Conservation (phyloP, 2,113 vertebrate genomes). For the Tenrec ecaudatus region DNA sequence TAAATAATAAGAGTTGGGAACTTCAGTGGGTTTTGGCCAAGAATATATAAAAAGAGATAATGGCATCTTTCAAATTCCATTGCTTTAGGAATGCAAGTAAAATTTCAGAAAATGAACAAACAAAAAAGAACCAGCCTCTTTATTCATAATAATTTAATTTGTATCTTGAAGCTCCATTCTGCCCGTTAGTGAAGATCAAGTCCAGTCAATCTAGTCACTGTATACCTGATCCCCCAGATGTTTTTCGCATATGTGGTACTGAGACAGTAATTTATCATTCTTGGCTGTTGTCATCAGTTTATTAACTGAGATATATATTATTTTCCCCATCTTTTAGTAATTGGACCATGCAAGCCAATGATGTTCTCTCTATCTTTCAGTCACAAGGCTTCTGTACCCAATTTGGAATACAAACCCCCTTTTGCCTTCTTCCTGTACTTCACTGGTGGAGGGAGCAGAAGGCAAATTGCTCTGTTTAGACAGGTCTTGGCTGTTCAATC, state of each 20-base stretch:
- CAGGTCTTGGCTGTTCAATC: neutral
- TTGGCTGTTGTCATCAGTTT: neutral
- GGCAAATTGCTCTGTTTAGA: neutral
- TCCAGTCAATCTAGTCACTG: neutral
- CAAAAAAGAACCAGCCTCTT: neutral
- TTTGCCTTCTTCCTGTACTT: neutral
- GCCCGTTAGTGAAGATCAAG: neutral
- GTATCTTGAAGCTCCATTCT: neutral
- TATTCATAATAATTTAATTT: slow-evolving; percentile 8
- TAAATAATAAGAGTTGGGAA: neutral
- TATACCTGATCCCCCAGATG: neutral
- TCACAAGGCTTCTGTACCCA: neutral
- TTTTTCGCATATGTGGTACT: neutral
- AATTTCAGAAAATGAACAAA: neutral
- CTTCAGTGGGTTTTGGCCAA: slow-evolving; percentile 10
- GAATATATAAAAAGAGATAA: neutral
- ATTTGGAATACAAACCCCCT: neutral
- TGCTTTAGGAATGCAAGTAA: neutral
- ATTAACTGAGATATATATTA: neutral
- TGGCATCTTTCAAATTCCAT: neutral
- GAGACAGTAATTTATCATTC: neutral
- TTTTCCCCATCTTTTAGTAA: neutral
- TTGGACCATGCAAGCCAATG: neutral
- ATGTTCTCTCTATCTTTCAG: neutral
- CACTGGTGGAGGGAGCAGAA: neutral